phyloP scores from a whole-genome alignment of 1,140 invertebrate genomes.

The Penaeus indicus region DNA sequence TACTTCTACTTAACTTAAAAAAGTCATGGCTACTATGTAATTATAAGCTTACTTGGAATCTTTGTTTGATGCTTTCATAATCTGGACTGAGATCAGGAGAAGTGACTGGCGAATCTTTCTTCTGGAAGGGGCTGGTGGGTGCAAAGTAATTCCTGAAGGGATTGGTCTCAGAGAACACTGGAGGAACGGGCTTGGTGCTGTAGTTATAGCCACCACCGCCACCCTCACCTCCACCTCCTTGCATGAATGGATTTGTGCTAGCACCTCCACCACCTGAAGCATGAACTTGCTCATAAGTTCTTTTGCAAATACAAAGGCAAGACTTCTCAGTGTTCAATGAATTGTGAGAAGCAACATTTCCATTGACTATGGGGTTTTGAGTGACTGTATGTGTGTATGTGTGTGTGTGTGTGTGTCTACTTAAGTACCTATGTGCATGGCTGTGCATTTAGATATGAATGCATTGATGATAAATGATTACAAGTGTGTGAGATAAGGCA shows the following conservation, averaged over 20 bases:
- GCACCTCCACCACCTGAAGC: slow-evolving; percentile 54
- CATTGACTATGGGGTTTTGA: neutral
- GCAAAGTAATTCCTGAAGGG: slow-evolving; percentile 54
- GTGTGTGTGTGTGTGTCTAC: too few relatives aligned
- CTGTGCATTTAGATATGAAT: neutral
- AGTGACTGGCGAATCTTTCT: slow-evolving; percentile 66
- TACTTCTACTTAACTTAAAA: neutral
- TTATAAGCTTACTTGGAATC: slow-evolving; percentile 67
- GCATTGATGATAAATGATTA: neutral
- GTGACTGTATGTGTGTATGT: neutral
- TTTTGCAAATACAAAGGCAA: slow-evolving; percentile 22
- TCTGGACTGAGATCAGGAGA: slow-evolving; percentile 67
- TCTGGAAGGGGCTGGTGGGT: slow-evolving; percentile 58
- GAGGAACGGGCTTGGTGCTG: slow-evolving; percentile 50
- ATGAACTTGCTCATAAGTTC: slow-evolving; percentile 18
- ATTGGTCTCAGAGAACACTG: slow-evolving; percentile 58
- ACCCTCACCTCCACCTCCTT: slow-evolving; percentile 61
- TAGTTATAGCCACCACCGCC: slow-evolving; percentile 64
- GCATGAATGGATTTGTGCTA: slow-evolving; percentile 67
- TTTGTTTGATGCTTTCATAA: slow-evolving; percentile 67
- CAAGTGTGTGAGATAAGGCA: neutral
- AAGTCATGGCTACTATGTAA: neutral
- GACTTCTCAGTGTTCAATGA: neutral
- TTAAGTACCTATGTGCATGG: too few relatives aligned
- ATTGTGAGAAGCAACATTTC: neutral